Evolutionary conservation across 1,140 invertebrate species (phyloP), one percentile per base, ranked within the genome.

Genomic region (Phocides pigmalion): DNA sequence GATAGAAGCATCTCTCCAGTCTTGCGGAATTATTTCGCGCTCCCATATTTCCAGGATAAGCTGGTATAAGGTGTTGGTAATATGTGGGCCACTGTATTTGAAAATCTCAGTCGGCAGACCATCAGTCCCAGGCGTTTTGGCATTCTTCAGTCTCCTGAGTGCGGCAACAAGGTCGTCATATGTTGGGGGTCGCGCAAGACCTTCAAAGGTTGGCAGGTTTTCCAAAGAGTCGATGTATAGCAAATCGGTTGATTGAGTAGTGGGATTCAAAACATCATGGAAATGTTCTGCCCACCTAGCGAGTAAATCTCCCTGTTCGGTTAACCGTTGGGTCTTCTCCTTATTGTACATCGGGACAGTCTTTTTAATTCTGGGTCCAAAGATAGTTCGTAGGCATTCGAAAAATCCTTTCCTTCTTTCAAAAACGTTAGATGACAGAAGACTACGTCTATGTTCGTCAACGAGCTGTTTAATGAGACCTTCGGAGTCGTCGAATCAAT

Each of bases 61-160:
- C 16, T 70, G 12, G 19, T 44, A 74, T 5, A 74, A n/a, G 8
- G 46, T 46, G 8, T 62, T 64, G 5, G 20, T 22, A 22, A n/a
- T 5, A 22, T 22, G 2, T 22, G 20, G 20, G 2, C 20, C 20
- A 22, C 20, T 22, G 5, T 22, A 22, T 22, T 74, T 68, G 12
- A 65, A 70, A 9, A 72, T 8, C 14, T 72, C 65, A 19, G 59
- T 44, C 3, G 68, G 62, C 8, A 70, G 41, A 2, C 35, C 12
- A 28, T 68, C 65, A 28, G 28, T 41, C 4, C 68, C 63, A 39
- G 62, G 62, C 32, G 70, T 22, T 25, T 50, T 69, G 11, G 20
- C 20, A 22, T 72, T 65, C 16, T 72, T 69, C 3, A 66, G 35
- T 15, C 41, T 42, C 6, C 20, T 64, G 0, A 66, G 2, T n/a